phyloP scores from a whole-genome alignment of 2,113 vertebrate species.

The Equus przewalskii region DNA sequence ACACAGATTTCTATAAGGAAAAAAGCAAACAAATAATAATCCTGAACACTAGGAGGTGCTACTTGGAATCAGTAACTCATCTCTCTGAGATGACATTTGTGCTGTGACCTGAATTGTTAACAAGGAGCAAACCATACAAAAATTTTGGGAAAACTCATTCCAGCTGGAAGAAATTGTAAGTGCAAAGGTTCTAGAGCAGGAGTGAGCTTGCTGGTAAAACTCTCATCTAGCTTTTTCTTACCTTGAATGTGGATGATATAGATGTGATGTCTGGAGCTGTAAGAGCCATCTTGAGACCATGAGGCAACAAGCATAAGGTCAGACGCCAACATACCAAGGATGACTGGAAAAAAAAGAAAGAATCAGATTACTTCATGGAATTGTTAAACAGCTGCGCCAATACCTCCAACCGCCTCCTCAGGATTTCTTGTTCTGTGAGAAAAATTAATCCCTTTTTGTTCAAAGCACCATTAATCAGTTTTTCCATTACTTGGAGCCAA shows the following conservation, averaged over 20 bases:
- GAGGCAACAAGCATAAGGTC: neutral
- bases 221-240: neutral
- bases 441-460: conserved; percentile 44
- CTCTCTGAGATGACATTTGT: neutral
- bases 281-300: neutral
- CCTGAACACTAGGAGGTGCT: neutral
- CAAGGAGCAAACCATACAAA: neutral
- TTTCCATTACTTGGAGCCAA: conserved; percentile 63
- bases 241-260: neutral
- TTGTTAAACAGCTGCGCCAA: neutral
- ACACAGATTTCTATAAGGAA: neutral
- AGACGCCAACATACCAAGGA: neutral
- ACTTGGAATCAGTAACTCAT: neutral
- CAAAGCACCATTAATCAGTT: conserved; percentile 33
- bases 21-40: neutral
- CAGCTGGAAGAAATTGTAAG: neutral
- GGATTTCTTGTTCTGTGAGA: conserved; percentile 15
- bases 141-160: neutral
- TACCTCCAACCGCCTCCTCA: neutral
- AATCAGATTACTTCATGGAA: neutral
- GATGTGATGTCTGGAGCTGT: neutral
- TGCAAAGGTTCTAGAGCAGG: neutral
- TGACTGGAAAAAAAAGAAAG: neutral
- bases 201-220: neutral
- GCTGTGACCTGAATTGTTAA: neutral